These are phyloP conservation scores for Eustalomyia histrio DNA, from an alignment of 2,888 invertebrate species.

Conservation along the genomic window DNA sequence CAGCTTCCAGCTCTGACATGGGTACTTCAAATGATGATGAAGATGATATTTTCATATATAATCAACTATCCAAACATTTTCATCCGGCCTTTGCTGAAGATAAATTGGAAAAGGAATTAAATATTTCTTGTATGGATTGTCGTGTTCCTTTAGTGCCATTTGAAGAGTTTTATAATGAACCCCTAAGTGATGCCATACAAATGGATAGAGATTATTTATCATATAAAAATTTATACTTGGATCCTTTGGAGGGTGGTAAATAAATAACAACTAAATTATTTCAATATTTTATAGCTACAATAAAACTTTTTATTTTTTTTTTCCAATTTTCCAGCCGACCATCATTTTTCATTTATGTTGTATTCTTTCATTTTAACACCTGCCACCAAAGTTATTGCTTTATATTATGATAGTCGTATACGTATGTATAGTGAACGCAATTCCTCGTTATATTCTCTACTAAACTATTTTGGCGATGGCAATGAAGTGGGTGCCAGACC, in stretches of 20 bases:
- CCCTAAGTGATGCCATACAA: conserved; percentile 93
- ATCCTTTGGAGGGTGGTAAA: conserved; percentile 71
- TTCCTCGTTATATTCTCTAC: conserved; percentile 86
- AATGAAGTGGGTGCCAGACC: conserved; percentile 91
- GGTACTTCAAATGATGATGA: conserved; percentile 70
- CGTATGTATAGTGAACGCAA: conserved; percentile 96
- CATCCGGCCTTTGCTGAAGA: conserved; percentile 79
- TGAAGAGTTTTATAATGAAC: conserved; percentile 96
- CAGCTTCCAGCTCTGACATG: conserved; percentile 50
- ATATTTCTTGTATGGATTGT: conserved; percentile 83
- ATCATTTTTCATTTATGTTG: conserved; percentile 92
- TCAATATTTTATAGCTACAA: neutral
- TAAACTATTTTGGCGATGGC: conserved; percentile 88
- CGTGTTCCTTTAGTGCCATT: conserved; percentile 91
- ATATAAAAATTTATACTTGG: conserved; percentile 85
- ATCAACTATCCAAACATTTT: conserved; percentile 72
- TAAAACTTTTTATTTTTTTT: neutral
- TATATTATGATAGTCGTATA: conserved; percentile 96
- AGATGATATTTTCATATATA: conserved; percentile 77
- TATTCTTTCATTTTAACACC: conserved; percentile 95
- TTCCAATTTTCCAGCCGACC: conserved; percentile 75
- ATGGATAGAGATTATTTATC: conserved; percentile 96
- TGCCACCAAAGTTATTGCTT: conserved; percentile 92
- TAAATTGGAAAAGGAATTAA: conserved; percentile 84
- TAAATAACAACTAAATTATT: neutral